These are phyloP conservation scores for Camponotus pennsylvanicus DNA, from an alignment of 1,140 invertebrate genomes.

Conservation along the genomic window DNA sequence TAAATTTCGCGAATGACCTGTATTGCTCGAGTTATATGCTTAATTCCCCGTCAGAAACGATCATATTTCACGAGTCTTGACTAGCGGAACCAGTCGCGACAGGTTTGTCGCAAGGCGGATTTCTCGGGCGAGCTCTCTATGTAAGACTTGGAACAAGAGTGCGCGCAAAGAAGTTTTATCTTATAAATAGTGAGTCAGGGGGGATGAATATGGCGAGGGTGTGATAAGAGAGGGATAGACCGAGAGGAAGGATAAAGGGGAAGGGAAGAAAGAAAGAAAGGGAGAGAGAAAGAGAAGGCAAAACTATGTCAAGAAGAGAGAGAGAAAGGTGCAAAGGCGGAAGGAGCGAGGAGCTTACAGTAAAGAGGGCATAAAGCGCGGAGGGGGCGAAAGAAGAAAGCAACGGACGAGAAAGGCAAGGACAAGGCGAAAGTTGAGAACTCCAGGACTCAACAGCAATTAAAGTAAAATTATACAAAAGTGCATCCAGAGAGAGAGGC, in stretches of 20 bases:
- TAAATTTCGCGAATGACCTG: conserved; percentile 31
- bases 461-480: conserved; percentile 84
- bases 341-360: conserved; percentile 42
- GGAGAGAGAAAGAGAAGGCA: conserved; percentile 29
- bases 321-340: conserved; percentile 58
- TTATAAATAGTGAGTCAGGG: conserved; percentile 42
- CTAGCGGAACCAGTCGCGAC: conserved; percentile 63
- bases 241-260: conserved; percentile 46
- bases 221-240: conserved; percentile 68
- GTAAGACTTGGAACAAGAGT: conserved; percentile 31
- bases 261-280: conserved; percentile 46
- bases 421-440: conserved; percentile 77
- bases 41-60: conserved; percentile 67
- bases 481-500: conserved; percentile 73
- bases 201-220: not conserved
- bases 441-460: conserved; percentile 78
- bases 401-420: conserved; percentile 53
- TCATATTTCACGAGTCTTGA: conserved; percentile 72
- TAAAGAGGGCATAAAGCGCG: conserved; percentile 8
- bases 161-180: conserved; percentile 46
- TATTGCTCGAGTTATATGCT: conserved; percentile 63
- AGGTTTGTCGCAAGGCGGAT: conserved; percentile 66
- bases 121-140: conserved; percentile 44
- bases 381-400: conserved; percentile 20
- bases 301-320: conserved; percentile 46